Base-by-base conservation (phyloP, 2,797 vertebrate genomes). In the Microctenopoma stevenorrisi region DNA sequence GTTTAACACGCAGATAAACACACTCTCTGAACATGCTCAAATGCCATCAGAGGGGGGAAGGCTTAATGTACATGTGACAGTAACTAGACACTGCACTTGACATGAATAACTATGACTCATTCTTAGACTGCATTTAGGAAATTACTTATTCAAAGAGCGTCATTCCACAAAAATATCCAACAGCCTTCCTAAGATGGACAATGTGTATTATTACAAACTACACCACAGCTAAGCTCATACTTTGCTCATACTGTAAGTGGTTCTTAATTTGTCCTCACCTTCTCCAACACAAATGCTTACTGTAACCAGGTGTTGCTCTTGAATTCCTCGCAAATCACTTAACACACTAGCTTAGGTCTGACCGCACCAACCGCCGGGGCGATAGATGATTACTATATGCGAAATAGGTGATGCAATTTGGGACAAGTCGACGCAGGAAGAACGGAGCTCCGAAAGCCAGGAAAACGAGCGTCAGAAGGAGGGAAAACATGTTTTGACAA, bases 271-370 rank as follows among this genome's bases (percentile, higher is more conserved):
- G 47, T 63, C 37, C 28, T 74, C 62, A 4, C 46, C 66, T 75
- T 51, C 6, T 67, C 25, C 10, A 35, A 53, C 38, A 52, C 15
- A 0, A 33, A 65, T 33, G 73, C 12, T 4, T 42, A 42, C 15
- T 46, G 16, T 25, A 75, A 68, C 43, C 54, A 79, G 76, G 72
- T 65, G 79, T 76, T 76, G 48, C 61, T 80, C 55, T 46, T 76
- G 33, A 76, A 76, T 84, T 76, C 64, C 69, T 49, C 1, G 68
- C 54, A 76, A 60, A 70, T 85, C 78, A 67, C 61, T 42, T 48
- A 60, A 56, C 53, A 85, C 79, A 88, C 64, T 53, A 72, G 61
- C 82, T 77, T 28, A 68, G 2, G 44, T 64, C 26, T 53, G 77
- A 82, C 68, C 55, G 0, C 58, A 60, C 49, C 48, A 64, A 78